Evolutionary conservation across 1,140 invertebrate species (phyloP).

Genomic region (Bombus haemorrhoidalis): DNA sequence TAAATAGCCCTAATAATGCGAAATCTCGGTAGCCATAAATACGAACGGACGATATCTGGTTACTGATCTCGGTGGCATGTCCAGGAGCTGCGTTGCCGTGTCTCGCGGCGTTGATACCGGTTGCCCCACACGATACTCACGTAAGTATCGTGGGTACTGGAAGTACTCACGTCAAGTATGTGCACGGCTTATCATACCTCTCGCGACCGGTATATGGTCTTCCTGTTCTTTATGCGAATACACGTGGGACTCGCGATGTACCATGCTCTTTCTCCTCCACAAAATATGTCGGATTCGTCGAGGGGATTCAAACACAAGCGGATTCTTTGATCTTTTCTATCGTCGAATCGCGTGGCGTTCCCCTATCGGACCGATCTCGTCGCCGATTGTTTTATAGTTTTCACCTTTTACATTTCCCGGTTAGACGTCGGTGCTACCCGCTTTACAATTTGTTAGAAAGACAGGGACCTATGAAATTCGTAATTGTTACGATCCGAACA

Average conservation of each 20-base stretch:
- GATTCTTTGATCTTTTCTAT: conserved; percentile 32
- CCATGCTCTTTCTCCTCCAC: conserved; percentile 3
- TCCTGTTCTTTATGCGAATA: conserved; percentile 65
- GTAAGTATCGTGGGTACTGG: conserved; percentile 60
- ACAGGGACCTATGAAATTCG: not conserved
- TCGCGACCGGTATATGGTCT: conserved; percentile 61
- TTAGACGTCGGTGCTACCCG: rapidly evolving
- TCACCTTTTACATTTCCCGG: not conserved
- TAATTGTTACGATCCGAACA: not conserved
- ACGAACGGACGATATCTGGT: conserved; percentile 74
- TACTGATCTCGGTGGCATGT: conserved; percentile 79
- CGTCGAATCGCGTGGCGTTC: not conserved
- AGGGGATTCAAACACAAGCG: not conserved
- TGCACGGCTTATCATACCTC: conserved; percentile 63
- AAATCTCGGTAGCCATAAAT: conserved; percentile 80
- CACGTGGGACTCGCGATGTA: conserved; percentile 32
- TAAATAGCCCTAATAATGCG: conserved; percentile 81
- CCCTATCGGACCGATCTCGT: not conserved
- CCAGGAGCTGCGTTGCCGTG: conserved; percentile 78
- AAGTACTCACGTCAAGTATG: conserved; percentile 73
- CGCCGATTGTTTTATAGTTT: not conserved
- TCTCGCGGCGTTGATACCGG: conserved; percentile 78
- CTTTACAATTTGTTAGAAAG: not conserved
- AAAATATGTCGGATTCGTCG: conserved; percentile 23
- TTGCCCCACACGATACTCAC: conserved; percentile 56